Evolutionary conservation across 2,797 vertebrate genomes (phyloP).

Genomic region (Poecilia velifera): DNA sequence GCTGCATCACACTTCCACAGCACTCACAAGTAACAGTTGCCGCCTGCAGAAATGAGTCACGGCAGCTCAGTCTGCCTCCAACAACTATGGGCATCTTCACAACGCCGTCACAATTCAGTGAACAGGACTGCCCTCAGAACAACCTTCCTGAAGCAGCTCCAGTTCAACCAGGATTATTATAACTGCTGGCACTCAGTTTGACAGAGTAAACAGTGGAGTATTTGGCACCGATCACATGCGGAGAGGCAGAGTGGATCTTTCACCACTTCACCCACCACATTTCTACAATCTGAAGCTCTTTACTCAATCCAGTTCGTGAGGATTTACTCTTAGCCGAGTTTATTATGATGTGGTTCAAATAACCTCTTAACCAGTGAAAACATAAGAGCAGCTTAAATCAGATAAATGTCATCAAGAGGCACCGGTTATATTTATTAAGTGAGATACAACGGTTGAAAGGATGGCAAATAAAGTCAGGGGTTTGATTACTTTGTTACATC

Average conservation of each 20-base stretch:
- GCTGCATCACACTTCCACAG: constrained; percentile 63
- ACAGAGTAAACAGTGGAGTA: constrained; percentile 16
- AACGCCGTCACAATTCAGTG: constrained; percentile 27
- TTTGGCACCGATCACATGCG: constrained; percentile 14
- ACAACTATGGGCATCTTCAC: constrained; percentile 52
- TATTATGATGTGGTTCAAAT: constrained; percentile 30
- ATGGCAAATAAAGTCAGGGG: constrained; percentile 4
- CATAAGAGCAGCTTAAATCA: background rate
- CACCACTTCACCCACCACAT: constrained; percentile 20
- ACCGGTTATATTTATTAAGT: background rate
- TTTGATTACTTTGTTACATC: background rate
- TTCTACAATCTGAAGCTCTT: constrained; percentile 6
- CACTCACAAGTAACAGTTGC: constrained; percentile 48
- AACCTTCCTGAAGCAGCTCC: constrained; percentile 11
- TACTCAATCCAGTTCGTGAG: background rate
- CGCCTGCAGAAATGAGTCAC: constrained; percentile 75
- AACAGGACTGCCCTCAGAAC: constrained; percentile 27
- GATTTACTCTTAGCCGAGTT: constrained; percentile 25
- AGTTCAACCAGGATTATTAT: constrained; percentile 8
- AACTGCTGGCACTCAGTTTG: constrained; percentile 3
- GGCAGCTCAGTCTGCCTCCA: constrained; percentile 52
- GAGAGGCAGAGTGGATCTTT: constrained; percentile 13
- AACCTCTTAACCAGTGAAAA: constrained; percentile 5
- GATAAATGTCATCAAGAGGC: background rate
- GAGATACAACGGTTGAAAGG: background rate